Percentiles rank a stretch among this genome's conserved stretches.
Evolutionary conservation across 2,888 invertebrate genomes (phyloP).

Genomic region (Mactromeris polynyma): DNA sequence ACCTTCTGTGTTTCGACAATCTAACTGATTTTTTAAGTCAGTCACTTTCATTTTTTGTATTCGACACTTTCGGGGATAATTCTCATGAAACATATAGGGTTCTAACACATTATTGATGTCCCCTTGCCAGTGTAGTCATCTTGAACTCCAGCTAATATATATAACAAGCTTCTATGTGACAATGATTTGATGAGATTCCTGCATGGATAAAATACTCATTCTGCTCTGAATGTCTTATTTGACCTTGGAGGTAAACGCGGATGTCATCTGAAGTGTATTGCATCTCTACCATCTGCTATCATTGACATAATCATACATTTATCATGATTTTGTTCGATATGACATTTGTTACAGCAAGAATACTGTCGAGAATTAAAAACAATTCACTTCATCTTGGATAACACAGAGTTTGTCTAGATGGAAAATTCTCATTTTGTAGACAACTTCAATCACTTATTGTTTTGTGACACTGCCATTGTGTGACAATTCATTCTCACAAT

Average conservation of each 20-base stretch:
- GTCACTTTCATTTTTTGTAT: no score
- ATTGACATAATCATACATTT: neutral
- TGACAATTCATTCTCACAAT: neutral
- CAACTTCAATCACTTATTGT: neutral
- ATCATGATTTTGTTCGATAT: neutral
- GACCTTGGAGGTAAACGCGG: no score
- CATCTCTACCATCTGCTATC: neutral
- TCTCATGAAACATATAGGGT: neutral
- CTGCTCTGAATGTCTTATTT: no score
- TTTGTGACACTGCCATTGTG: neutral
- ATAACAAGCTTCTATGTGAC: no score
- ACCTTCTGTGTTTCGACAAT: no score
- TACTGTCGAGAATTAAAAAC: neutral
- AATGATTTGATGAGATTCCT: no score
- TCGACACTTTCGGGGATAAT: neutral
- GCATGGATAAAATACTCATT: no score
- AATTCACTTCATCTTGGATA: neutral
- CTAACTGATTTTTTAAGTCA: no score
- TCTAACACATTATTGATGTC: neutral
- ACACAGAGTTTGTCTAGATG: neutral
- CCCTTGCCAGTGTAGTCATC: neutral
- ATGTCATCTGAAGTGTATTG: no score
- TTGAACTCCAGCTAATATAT: no score
- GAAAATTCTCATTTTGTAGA: neutral
- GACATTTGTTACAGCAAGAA: neutral